Percentiles rank a stretch among this genome's conserved stretches.
Conservation (phyloP, 2,888 invertebrate species). For the Cantharis rufa region DNA sequence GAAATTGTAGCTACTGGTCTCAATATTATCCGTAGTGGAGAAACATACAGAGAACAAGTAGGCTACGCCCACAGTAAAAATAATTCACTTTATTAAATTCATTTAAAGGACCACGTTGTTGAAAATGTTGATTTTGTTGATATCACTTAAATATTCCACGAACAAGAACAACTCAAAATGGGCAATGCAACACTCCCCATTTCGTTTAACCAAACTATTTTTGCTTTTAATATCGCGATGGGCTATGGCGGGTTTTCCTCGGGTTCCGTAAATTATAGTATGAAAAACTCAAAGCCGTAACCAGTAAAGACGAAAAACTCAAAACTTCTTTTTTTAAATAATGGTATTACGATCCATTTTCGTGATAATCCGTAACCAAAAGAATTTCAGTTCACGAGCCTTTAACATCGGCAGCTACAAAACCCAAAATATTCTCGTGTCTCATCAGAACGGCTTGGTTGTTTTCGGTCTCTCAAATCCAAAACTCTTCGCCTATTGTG, state of each 20-base stretch:
- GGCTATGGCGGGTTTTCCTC: slow-evolving; percentile 88
- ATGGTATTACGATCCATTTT: slow-evolving; percentile 87
- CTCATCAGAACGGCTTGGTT: slow-evolving; percentile 93
- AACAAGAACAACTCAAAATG: slow-evolving; percentile 95
- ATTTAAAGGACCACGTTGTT: too few relatives aligned
- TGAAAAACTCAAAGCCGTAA: slow-evolving; percentile 79
- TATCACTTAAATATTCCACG: slow-evolving; percentile 78
- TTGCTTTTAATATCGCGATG: slow-evolving; percentile 93
- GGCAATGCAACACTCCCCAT: slow-evolving; percentile 88
- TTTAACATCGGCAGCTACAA: slow-evolving; percentile 88
- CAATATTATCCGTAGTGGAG: too few relatives aligned
- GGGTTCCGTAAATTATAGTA: slow-evolving; percentile 87
- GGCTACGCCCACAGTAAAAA: too few relatives aligned
- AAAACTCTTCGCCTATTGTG: slow-evolving; percentile 90
- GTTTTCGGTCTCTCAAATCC: slow-evolving; percentile 92
- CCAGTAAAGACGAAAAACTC: slow-evolving; percentile 63
- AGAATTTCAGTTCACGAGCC: slow-evolving; percentile 94
- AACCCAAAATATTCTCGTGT: slow-evolving; percentile 92
- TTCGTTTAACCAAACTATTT: slow-evolving; percentile 88
- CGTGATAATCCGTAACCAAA: slow-evolving; percentile 91
- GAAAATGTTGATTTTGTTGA: slow-evolving; percentile 76
- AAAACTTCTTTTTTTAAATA: slow-evolving; percentile 77
- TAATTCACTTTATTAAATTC: too few relatives aligned
- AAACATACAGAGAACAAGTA: too few relatives aligned
- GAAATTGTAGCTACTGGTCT: too few relatives aligned